Conservation (phyloP, 2,888 invertebrate genomes). For the Aphidius colemani region DNA sequence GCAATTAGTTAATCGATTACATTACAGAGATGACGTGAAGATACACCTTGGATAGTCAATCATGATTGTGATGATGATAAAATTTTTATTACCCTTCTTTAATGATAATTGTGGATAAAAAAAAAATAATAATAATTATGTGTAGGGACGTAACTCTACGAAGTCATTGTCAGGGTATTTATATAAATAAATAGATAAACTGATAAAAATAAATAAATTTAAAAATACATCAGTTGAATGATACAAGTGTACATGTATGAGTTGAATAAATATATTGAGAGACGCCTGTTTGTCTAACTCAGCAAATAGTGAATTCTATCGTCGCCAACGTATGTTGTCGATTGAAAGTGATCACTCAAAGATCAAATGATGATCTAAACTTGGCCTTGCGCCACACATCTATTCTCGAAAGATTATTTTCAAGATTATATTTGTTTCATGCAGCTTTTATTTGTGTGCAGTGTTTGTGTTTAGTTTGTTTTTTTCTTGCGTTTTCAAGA, state of each 20-base stretch:
- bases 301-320: background rate
- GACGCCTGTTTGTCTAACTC: slow-evolving; percentile 25
- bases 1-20: slow-evolving; percentile 37
- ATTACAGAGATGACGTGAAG: slow-evolving; percentile 28
- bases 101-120: slow-evolving; percentile 21
- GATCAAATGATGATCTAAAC: slow-evolving; percentile 54
- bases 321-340: background rate
- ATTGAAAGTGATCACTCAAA: slow-evolving; percentile 36
- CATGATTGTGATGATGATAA: slow-evolving; percentile 30
- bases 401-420: slow-evolving; percentile 17
- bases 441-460: background rate
- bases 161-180: too few species aligned
- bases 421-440: slow-evolving; percentile 10
- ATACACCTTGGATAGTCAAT: slow-evolving; percentile 36
- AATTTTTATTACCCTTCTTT: slow-evolving; percentile 26
- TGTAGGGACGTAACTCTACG: slow-evolving; percentile 5
- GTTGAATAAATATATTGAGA: slow-evolving; percentile 3
- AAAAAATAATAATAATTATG: slow-evolving; percentile 15
- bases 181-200: too few species aligned
- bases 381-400: slow-evolving; percentile 47
- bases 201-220: too few species aligned
- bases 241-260: background rate
- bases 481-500: background rate
- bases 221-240: background rate
- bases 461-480: slow-evolving; percentile 13